These are phyloP conservation scores for Pristionchus exspectatus DNA, from an alignment of 2,888 invertebrate genomes.

Conservation along the genomic window DNA sequence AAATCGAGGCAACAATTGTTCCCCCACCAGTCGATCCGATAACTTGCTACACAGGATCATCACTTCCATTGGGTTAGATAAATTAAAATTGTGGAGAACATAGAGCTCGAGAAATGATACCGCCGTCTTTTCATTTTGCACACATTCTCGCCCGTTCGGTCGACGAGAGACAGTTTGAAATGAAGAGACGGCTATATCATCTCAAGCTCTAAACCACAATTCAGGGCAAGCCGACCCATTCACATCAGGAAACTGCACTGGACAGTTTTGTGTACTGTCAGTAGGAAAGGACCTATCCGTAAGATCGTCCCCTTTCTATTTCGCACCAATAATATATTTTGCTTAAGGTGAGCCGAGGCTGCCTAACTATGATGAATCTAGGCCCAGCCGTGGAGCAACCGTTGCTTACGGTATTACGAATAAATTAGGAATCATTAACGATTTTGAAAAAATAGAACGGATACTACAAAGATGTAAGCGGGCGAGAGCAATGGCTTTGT, in stretches of 20 bases:
- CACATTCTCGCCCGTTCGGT: not conserved
- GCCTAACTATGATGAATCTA: slow-evolving; percentile 4
- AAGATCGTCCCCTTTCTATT: not conserved
- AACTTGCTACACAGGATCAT: slow-evolving; percentile 18
- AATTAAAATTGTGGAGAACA: not conserved
- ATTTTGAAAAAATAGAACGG: not conserved
- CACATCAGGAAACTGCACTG: slow-evolving; percentile 34
- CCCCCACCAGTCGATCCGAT: not conserved
- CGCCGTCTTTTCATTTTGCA: not conserved
- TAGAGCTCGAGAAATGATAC: not conserved
- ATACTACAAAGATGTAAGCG: slow-evolving; percentile 28
- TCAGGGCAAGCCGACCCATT: slow-evolving; percentile 46
- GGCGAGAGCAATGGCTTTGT: slow-evolving; percentile 30
- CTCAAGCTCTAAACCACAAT: not conserved
- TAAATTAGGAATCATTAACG: not conserved
- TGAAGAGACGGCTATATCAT: not conserved
- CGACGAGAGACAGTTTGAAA: not conserved
- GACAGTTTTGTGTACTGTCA: slow-evolving; percentile 21
- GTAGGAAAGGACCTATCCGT: slow-evolving; percentile 21
- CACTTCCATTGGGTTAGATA: slow-evolving; percentile 7
- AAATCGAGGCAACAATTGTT: not conserved
- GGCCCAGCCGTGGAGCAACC: not conserved
- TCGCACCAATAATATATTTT: not conserved
- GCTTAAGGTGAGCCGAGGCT: slow-evolving; percentile 42
- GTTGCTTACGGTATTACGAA: not conserved